phyloP scores from a whole-genome alignment of 2,888 invertebrate genomes.

The Pandemis corylana region DNA sequence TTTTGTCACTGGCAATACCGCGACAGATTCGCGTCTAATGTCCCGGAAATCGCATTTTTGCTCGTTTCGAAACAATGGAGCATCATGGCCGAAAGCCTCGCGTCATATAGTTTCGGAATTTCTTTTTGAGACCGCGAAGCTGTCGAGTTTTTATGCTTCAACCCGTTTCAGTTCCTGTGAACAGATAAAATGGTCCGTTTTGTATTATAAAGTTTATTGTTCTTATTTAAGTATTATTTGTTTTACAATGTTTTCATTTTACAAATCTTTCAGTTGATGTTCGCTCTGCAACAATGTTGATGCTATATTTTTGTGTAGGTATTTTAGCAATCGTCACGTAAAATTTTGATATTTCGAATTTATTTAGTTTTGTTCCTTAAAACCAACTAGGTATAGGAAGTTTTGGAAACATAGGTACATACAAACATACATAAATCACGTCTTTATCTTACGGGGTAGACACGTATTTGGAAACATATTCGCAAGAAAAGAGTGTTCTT shows the following conservation, averaged over 20 bases:
- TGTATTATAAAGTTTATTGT: neutral
- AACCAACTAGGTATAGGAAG: too few species aligned
- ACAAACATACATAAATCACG: too few species aligned
- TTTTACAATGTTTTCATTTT: neutral
- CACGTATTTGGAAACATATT: too few species aligned
- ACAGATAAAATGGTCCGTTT: neutral
- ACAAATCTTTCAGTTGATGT: neutral
- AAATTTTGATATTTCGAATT: neutral
- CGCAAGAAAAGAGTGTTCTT: too few species aligned
- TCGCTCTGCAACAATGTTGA: neutral
- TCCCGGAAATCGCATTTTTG: constrained; percentile 52
- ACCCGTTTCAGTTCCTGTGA: constrained; percentile 5
- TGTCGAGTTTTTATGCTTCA: constrained; percentile 31
- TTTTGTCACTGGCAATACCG: constrained; percentile 49
- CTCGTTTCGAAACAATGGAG: constrained; percentile 47
- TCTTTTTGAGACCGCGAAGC: constrained; percentile 34
- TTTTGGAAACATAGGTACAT: too few species aligned
- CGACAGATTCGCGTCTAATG: constrained; percentile 48
- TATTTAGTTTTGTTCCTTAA: too few species aligned
- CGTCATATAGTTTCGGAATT: constrained; percentile 43
- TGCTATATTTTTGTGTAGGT: neutral
- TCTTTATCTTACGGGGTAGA: too few species aligned
- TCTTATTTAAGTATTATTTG: neutral
- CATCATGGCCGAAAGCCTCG: constrained; percentile 36
- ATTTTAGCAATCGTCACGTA: neutral